Base-by-base conservation (phyloP, 2,113 vertebrate genomes). In the Anhinga anhinga region DNA sequence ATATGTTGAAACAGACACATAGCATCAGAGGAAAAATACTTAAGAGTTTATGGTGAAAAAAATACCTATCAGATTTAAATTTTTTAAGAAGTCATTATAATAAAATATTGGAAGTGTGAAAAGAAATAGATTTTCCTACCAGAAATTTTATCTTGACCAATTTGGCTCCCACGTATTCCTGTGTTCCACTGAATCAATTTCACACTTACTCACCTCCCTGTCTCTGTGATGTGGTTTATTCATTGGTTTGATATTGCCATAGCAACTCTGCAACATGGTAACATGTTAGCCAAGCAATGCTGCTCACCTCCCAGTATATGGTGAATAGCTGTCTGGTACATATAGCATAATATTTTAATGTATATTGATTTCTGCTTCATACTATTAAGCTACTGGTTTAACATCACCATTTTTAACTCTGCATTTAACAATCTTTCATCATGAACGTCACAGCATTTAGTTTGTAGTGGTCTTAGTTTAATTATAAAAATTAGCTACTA, bases 181-280 rank as follows among this genome's bases (percentile, higher is more conserved):
- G 97, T 89, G 97, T 97, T 98, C 98, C 97, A 98, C 97, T 97
- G 98, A 99, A 99, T 99, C 99, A 99, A 99, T 99, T 99, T 99
- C 99, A 99, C 99, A 99, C 99, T 99, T 98, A 96, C 98, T 98
- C 98, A 98, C 99, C 98, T 99, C 98, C 98, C 97, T 97, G 97
- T 97, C 97, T 97, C 98, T 98, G 98, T 98, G 98, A 99, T 99
- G 99, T 98, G 98, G 98, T 98, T 99, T 99, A 99, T 99, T 99
- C 99, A 99, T 98, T 96, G 98, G 98, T 98, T 99, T 98, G 97
- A 98, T 93, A 98, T 99, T 98, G 97, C 98, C 98, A 99, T 99
- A 98, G 99, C 97, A 99, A 99, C 99, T 93, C 96, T 18, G 97
- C 98, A 97, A 98, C 99, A 98, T 97, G 98, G 98, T 98, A 98